Conservation (phyloP, 2,113 vertebrate genomes). For the Tamias sibiricus region DNA sequence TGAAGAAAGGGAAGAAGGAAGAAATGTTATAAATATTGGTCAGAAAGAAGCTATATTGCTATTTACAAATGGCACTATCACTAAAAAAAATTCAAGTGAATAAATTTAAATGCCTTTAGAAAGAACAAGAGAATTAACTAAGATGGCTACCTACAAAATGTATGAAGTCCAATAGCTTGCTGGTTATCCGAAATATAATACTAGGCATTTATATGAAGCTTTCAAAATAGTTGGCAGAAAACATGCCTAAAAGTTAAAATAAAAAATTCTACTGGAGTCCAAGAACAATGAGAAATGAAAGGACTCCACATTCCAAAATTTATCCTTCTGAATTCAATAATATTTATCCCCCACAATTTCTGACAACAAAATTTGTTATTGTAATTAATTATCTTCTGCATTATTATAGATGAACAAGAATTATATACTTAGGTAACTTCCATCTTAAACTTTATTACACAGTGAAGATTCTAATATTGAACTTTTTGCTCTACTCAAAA, state of each 20-base stretch:
- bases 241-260: neutral
- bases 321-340: neutral
- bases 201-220: neutral
- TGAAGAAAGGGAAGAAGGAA: too few relatives aligned
- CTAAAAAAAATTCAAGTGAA: neutral
- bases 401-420: constrained; percentile 2
- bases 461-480: neutral
- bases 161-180: neutral
- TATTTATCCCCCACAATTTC: neutral
- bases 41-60: neutral
- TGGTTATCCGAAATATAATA: neutral
- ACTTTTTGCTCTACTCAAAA: neutral
- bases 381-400: neutral
- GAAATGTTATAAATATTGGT: neutral
- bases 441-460: neutral
- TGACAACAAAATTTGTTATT: neutral
- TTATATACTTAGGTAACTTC: neutral
- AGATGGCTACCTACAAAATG: neutral
- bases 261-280: neutral
- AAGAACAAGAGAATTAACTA: neutral
- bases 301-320: neutral
- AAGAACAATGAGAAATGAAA: neutral
- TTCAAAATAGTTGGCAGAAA: neutral
- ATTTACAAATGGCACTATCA: neutral
- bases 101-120: constrained; percentile 34